Conservation (phyloP, 2,113 vertebrate genomes). For the Nothocercus julius region DNA sequence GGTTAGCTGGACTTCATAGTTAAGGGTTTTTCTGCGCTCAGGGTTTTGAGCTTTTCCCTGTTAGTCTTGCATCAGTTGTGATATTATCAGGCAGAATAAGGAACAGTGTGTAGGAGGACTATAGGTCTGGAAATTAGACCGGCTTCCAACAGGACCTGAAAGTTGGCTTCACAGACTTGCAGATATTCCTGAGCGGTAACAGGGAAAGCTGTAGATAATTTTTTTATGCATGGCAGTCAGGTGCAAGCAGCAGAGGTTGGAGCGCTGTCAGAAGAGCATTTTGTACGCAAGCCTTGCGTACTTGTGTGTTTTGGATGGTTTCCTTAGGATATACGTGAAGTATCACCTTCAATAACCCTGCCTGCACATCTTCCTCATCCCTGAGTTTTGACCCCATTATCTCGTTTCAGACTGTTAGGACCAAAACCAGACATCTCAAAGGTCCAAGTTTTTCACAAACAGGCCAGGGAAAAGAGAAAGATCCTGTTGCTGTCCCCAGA, state of each 20-base stretch:
- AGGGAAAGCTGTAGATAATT: not conserved
- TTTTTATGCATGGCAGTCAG: not conserved
- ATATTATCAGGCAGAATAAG: rapidly evolving
- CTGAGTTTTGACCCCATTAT: not conserved
- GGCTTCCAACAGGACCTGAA: not conserved
- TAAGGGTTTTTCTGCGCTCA: not conserved
- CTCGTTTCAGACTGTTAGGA: not conserved
- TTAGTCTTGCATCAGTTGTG: not conserved
- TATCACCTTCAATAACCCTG: not conserved
- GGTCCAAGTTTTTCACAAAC: not conserved
- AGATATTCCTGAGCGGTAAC: not conserved
- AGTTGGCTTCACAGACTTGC: not conserved
- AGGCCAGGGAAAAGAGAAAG: not conserved
- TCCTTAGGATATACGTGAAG: not conserved
- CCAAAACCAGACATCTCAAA: not conserved
- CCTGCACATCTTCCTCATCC: not conserved
- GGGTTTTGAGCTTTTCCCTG: not conserved
- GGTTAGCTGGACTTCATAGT: too few species aligned
- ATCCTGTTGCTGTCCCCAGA: too few species aligned
- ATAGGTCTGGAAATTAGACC: not conserved
- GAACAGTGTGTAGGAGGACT: too few species aligned
- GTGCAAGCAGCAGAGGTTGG: not conserved
- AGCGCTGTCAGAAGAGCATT: rapidly evolving
- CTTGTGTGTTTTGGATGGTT: not conserved
- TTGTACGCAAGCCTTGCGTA: not conserved